phyloP scores from a whole-genome alignment of 1,140 invertebrate species.

The Lepidurus couesii region DNA sequence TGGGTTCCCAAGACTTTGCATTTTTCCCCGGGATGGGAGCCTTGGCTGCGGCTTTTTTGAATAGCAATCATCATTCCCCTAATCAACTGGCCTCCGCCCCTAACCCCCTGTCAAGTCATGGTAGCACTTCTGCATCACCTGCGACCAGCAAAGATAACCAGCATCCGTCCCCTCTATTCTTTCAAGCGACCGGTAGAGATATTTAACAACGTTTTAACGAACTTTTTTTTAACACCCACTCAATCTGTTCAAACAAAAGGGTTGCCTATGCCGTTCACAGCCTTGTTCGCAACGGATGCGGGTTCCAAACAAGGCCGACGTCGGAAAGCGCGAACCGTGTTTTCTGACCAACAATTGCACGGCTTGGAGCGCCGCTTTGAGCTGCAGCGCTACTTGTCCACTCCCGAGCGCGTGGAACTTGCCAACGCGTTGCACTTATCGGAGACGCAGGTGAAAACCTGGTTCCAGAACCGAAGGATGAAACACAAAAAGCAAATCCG shows the following conservation, averaged over 20 bases:
- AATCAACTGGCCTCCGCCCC: slow-evolving; percentile 11
- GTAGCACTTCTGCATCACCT: slow-evolving; percentile 23
- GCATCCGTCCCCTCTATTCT: slow-evolving; percentile 32
- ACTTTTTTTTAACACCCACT: slow-evolving; percentile 19
- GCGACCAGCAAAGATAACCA: slow-evolving; percentile 26
- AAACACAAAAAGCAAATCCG: slow-evolving; percentile 94
- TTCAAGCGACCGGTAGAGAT: slow-evolving; percentile 32
- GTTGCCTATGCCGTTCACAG: slow-evolving; percentile 56
- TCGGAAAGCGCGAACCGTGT: slow-evolving; percentile 92
- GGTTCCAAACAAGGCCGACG: slow-evolving; percentile 80
- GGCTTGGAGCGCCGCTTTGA: slow-evolving; percentile 94
- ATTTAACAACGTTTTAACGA: slow-evolving; percentile 20
- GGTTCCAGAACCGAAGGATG: slow-evolving; percentile 96
- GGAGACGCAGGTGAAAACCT: slow-evolving; percentile 95
- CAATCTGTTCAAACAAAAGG: not conserved
- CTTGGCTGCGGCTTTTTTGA: slow-evolving; percentile 30
- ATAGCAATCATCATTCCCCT: not conserved
- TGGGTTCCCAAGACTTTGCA: slow-evolving; percentile 27
- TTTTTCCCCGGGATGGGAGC: slow-evolving; percentile 32
- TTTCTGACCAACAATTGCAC: slow-evolving; percentile 92
- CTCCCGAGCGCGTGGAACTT: slow-evolving; percentile 90
- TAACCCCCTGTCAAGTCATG: not conserved
- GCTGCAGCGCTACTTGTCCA: slow-evolving; percentile 90
- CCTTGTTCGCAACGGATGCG: slow-evolving; percentile 55
- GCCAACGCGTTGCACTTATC: slow-evolving; percentile 85